A percentile compares a stretch with the other conserved stretches of the same genome.
Conservation (phyloP, 2,797 vertebrate species). For the Syncerus caffer region DNA sequence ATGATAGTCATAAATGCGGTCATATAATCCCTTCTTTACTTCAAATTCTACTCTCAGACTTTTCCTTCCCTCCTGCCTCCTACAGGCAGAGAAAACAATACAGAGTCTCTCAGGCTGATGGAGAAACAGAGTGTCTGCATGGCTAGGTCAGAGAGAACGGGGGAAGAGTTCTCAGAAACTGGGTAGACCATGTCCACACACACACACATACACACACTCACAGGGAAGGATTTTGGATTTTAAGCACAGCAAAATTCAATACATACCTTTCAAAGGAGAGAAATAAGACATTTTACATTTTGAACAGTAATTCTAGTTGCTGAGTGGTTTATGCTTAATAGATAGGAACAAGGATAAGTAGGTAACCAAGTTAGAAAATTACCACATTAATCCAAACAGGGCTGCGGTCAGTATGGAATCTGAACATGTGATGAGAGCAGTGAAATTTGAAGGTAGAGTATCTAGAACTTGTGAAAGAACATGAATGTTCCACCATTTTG, state of each 20-base stretch:
- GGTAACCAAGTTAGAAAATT: neutral
- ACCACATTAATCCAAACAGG: neutral
- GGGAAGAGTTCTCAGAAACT: neutral
- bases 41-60: neutral
- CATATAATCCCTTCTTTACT: neutral
- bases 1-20: neutral
- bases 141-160: neutral
- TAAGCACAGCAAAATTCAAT: neutral
- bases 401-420: neutral
- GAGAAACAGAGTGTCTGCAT: neutral
- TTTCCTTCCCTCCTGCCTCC: neutral
- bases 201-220: neutral
- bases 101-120: neutral
- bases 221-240: neutral
- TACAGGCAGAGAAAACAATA: neutral
- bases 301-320: neutral
- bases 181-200: neutral
- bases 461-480: neutral
- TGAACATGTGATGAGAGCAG: neutral
- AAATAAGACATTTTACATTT: neutral
- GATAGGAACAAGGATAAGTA: neutral
- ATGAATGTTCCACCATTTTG: neutral
- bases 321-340: neutral
- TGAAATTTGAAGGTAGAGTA: neutral
- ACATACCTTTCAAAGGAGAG: neutral